Evolutionary conservation across 2,113 vertebrate genomes (phyloP).

Genomic region (Chroicocephalus ridibundus): DNA sequence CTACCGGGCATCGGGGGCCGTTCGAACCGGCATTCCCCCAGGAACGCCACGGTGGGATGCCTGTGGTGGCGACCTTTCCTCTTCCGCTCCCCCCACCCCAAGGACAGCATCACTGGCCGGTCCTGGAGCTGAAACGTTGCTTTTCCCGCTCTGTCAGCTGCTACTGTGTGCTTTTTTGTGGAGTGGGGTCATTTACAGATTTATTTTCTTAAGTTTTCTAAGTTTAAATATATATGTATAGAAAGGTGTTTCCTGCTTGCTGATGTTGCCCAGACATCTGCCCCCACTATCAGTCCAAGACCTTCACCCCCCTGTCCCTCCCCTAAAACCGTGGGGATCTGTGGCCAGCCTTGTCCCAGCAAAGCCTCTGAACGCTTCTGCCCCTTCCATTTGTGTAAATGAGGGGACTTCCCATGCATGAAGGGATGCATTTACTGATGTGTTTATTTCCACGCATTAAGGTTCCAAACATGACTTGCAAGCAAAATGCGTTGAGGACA

Average conservation of each 20-base stretch:
- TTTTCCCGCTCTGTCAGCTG: not conserved
- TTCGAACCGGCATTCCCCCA: not conserved
- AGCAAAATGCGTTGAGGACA: not conserved
- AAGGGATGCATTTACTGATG: not conserved
- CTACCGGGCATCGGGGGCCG: accelerated
- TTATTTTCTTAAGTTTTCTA: not conserved
- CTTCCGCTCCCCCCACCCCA: accelerated
- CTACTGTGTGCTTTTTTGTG: not conserved
- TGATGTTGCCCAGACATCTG: not conserved
- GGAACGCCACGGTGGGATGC: accelerated
- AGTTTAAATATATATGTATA: not conserved
- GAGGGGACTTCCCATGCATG: accelerated
- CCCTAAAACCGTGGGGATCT: accelerated
- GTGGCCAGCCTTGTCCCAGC: not conserved
- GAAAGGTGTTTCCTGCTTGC: not conserved
- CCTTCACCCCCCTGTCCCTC: not conserved
- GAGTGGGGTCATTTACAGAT: not conserved
- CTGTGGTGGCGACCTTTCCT: not conserved
- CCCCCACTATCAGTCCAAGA: not conserved
- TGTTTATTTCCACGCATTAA: not conserved
- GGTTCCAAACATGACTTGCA: not conserved
- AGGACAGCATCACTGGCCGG: not conserved
- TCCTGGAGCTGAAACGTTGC: accelerated
- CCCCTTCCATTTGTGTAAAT: not conserved
- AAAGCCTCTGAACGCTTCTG: not conserved